Base-by-base conservation (phyloP, 2,797 vertebrate species). In the Myotis myotis region DNA sequence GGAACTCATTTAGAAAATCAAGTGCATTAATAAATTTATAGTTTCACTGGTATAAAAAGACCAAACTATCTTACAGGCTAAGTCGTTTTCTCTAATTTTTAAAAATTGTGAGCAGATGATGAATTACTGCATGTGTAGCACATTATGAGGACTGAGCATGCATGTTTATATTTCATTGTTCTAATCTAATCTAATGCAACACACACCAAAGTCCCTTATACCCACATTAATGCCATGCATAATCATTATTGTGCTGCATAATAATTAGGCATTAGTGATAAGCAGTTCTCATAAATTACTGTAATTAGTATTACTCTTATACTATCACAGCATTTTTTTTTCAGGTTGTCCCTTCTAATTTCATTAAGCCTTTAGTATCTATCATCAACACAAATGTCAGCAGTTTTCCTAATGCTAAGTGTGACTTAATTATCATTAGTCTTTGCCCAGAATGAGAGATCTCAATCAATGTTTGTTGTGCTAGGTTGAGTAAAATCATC, bases 251-350 rank as follows among this genome's bases (percentile, higher is more conserved):
- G n/a, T 93, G 85, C 93, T 94, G 96, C 85, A 95, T 96, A 93
- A 95, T 96, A 95, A 97, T 96, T 93, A 97, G 90, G 93, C 74
- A 96, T 97, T 95, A 96, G 70, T 96, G 96, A 95, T 97, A 97
- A 97, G 92, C 87, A 97, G 90, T 92, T 96, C 86, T 87, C 96
- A 96, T 96, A 94, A 97, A 97, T 97, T 96, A 96, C 93, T 95
- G 68, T 96, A 97, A 97, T 96, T 97, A 96, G 95, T 89, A 92
- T 94, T 97, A 81, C 86, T 96, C 71, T 94, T 96, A 93, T 49
- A 85, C 23, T 33, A 94, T 64, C 55, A 96, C 11, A 91, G 81
- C 57, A 36, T 23, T 76, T 88, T 95, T 95, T 91, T 96, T 91
- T 91, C 28, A 84, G 79, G 8, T 72, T 88, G 97, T 92, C 76